Evolutionary conservation across 2,113 vertebrate genomes (phyloP).

Genomic region (Eleginops maclovinus): DNA sequence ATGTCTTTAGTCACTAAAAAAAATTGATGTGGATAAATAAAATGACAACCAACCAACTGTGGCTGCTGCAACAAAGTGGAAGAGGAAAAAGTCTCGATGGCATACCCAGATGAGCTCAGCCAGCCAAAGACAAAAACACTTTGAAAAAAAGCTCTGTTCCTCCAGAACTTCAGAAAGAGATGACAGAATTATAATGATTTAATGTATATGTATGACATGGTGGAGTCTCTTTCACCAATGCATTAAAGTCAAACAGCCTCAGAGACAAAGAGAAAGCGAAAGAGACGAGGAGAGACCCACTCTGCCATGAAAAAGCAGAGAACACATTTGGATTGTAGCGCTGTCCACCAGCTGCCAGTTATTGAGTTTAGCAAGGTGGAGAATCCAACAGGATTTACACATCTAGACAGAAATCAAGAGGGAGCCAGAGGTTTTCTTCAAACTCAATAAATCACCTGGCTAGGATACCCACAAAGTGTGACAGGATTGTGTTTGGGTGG

Average conservation of each 20-base stretch:
- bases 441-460: slow-evolving; percentile 63
- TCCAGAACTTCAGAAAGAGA: slow-evolving; percentile 7
- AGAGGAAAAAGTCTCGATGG: background rate
- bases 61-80: background rate
- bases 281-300: slow-evolving; percentile 30
- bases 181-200: background rate
- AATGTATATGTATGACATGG: slow-evolving; percentile 19
- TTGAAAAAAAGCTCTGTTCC: background rate
- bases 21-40: background rate
- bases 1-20: background rate
- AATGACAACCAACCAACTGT: background rate
- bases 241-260: slow-evolving; percentile 6
- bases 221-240: slow-evolving; percentile 3
- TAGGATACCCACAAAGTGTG: slow-evolving; percentile 24
- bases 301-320: slow-evolving; percentile 45
- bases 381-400: slow-evolving; percentile 63
- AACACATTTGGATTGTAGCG: slow-evolving; percentile 57
- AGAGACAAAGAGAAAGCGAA: slow-evolving; percentile 24
- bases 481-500: slow-evolving; percentile 40
- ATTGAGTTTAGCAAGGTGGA: slow-evolving; percentile 64
- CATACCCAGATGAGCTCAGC: background rate
- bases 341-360: slow-evolving; percentile 52
- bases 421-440: slow-evolving; percentile 56
- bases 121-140: background rate
- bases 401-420: slow-evolving; percentile 61